These are phyloP conservation scores for Stenurella melanura DNA, from an alignment of 2,888 invertebrate species.

Conservation along the genomic window DNA sequence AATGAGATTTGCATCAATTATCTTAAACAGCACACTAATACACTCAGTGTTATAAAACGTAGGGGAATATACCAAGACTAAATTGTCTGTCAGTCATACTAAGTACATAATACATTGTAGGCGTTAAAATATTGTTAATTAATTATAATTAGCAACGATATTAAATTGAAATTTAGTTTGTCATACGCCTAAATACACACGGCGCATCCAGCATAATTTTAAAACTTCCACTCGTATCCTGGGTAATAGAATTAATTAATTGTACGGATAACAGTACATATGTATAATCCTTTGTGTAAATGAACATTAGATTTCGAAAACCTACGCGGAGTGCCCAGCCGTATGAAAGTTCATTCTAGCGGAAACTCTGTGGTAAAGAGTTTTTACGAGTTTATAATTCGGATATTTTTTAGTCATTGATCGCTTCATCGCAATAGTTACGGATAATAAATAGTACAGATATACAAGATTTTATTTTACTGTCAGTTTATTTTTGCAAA, in stretches of 20 bases:
- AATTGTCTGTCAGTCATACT: background rate
- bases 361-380: background rate
- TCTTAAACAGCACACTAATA: background rate
- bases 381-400: background rate
- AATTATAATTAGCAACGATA: background rate
- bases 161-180: background rate
- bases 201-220: background rate
- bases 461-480: too few relatives aligned
- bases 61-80: background rate
- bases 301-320: background rate
- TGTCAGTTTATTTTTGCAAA: too few relatives aligned
- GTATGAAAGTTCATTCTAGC: background rate
- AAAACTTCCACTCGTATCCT: background rate
- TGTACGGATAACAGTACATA: background rate
- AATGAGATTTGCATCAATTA: background rate
- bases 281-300: background rate
- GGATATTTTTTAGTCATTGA: too few relatives aligned
- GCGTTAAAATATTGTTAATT: background rate
- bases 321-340: background rate
- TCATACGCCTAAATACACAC: background rate
- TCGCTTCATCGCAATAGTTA: too few relatives aligned
- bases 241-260: background rate
- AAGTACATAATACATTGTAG: background rate
- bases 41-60: background rate
- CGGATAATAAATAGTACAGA: too few relatives aligned